Conservation (phyloP, 2,888 invertebrate species). For the Rhimphoctona megacephalus region DNA sequence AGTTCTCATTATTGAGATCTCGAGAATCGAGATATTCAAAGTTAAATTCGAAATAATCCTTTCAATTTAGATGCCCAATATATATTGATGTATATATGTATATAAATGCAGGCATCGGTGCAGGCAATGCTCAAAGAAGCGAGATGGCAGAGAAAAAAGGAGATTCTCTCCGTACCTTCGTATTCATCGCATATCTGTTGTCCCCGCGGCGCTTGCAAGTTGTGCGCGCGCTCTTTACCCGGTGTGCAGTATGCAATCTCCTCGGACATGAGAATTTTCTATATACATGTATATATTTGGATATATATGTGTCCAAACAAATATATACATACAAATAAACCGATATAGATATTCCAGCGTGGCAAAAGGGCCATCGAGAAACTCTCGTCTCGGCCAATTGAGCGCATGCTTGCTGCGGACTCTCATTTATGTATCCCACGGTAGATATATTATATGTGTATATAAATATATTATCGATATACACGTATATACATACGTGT, state of each 20-base stretch:
- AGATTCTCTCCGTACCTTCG: conserved; percentile 67
- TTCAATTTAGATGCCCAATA: background rate
- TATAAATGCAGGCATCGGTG: background rate
- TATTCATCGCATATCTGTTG: conserved; percentile 71
- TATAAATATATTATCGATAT: conserved; percentile 28
- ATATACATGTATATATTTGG: background rate
- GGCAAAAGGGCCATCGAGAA: conserved; percentile 52
- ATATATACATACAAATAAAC: background rate
- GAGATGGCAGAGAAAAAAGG: conserved; percentile 45
- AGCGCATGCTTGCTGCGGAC: conserved; percentile 49
- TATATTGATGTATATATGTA: background rate
- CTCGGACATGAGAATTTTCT: conserved; percentile 44
- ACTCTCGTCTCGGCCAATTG: conserved; percentile 54
- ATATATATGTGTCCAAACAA: too few species aligned
- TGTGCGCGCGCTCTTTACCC: conserved; percentile 46
- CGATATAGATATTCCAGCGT: background rate
- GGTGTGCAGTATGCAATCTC: conserved; percentile 59
- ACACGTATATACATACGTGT: conserved; percentile 17
- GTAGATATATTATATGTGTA: conserved; percentile 28
- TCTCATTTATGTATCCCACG: conserved; percentile 41
- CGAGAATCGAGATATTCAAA: too few species aligned
- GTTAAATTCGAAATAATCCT: too few species aligned
- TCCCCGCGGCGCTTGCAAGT: conserved; percentile 59
- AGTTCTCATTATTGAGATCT: too few species aligned
- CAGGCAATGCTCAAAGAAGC: conserved; percentile 34